Conservation (phyloP, 1,140 invertebrate species). For the Musca vetustissima region DNA sequence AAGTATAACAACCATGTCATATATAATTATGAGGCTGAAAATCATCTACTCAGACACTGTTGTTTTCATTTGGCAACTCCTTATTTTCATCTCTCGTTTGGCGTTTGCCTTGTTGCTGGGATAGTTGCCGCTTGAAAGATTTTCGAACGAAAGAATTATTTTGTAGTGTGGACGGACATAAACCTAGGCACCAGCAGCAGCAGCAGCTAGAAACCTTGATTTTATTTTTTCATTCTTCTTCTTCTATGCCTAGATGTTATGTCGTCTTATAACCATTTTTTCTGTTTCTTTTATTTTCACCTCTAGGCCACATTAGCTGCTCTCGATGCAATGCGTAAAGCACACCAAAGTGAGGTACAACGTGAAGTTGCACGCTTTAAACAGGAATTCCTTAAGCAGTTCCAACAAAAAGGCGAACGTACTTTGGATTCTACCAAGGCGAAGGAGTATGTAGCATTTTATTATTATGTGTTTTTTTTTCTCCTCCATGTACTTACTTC, state of each 20-base stretch:
- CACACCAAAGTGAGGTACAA: slow-evolving; percentile 88
- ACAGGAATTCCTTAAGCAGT: slow-evolving; percentile 77
- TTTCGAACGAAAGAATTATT: background rate
- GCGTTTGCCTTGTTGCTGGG: background rate
- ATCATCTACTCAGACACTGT: slow-evolving; percentile 23
- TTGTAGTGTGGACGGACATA: background rate
- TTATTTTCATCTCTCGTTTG: background rate
- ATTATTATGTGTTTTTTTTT: background rate
- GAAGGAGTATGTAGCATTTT: slow-evolving; percentile 43
- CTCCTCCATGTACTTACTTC: too few species aligned
- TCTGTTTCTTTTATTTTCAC: slow-evolving; percentile 14
- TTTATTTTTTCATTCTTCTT: slow-evolving; percentile 13
- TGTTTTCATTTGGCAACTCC: slow-evolving; percentile 22
- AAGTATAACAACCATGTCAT: slow-evolving; percentile 25
- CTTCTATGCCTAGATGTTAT: background rate
- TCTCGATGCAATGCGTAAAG: slow-evolving; percentile 89
- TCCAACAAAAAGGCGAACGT: slow-evolving; percentile 61
- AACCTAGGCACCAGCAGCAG: background rate
- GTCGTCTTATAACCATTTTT: background rate
- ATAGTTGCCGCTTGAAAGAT: background rate
- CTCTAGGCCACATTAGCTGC: slow-evolving; percentile 70
- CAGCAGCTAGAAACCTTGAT: slow-evolving; percentile 13
- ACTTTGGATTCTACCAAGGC: slow-evolving; percentile 41
- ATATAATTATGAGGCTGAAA: slow-evolving; percentile 16
- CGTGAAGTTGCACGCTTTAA: slow-evolving; percentile 86